phyloP scores from a whole-genome alignment of 2,797 vertebrate genomes.

The Antrozous pallidus region DNA sequence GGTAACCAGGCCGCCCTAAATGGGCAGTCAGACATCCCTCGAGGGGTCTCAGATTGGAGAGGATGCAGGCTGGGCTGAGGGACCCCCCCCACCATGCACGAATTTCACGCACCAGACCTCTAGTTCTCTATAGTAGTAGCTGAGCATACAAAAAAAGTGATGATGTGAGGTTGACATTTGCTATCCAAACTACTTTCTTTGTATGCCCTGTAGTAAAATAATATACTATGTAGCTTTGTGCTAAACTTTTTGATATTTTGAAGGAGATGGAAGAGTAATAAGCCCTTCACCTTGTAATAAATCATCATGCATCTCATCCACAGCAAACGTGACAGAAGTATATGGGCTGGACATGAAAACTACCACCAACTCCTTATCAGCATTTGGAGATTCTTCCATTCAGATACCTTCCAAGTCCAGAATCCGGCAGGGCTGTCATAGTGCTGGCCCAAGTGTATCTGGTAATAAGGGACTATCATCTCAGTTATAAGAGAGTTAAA shows the following conservation, averaged over 20 bases:
- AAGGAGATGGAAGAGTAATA: conserved; percentile 80
- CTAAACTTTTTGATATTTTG: conserved; percentile 63
- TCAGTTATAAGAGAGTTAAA: conserved; percentile 13
- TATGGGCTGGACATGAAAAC: conserved; percentile 77
- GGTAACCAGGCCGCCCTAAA: too few relatives aligned
- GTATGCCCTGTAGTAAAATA: conserved; percentile 51
- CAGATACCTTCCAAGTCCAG: conserved; percentile 80
- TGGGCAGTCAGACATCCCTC: too few relatives aligned
- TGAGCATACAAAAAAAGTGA: neutral
- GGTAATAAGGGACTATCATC: conserved; percentile 64
- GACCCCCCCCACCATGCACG: too few relatives aligned
- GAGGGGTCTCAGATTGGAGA: too few relatives aligned
- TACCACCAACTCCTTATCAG: conserved; percentile 70
- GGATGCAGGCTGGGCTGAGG: too few relatives aligned
- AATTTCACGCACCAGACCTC: too few relatives aligned
- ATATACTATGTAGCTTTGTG: conserved; percentile 53
- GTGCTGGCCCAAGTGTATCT: conserved; percentile 69
- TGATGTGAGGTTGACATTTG: neutral
- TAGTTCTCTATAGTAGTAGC: neutral
- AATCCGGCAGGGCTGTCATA: conserved; percentile 75
- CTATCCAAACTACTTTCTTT: conserved; percentile 32
- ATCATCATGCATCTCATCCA: conserved; percentile 77
- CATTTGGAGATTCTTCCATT: conserved; percentile 77
- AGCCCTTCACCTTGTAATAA: conserved; percentile 77
- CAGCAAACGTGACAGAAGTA: conserved; percentile 77